A percentile compares a stretch with the other conserved stretches of the same genome.
phyloP scores from a whole-genome alignment of 2,888 invertebrate genomes.

The Muschampia plurimacula region DNA sequence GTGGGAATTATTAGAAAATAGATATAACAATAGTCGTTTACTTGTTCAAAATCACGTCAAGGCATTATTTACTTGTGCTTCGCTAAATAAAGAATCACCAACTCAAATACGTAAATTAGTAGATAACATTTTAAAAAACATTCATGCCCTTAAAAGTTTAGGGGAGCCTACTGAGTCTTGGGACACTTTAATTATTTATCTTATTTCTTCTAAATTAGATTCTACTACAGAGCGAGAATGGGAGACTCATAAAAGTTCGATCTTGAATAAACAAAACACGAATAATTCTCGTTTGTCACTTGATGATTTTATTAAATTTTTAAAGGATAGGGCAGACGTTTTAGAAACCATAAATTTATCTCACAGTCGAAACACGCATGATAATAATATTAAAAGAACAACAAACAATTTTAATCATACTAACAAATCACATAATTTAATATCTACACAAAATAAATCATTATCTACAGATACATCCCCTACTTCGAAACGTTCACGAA shows the following conservation, averaged over 20 bases:
- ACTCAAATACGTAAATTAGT: conserved; percentile 42
- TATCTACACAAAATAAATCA: conserved; percentile 38
- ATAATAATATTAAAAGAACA: not conserved
- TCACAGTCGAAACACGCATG: conserved; percentile 7
- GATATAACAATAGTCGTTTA: conserved; percentile 41
- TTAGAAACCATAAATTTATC: conserved; percentile 44
- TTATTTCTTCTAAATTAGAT: conserved; percentile 46
- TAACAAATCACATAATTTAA: conserved; percentile 36
- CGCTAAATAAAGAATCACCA: conserved; percentile 43
- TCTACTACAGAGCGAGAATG: conserved; percentile 46
- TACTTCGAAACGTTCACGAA: conserved; percentile 36
- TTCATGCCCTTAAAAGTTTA: conserved; percentile 41
- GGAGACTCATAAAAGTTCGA: conserved; percentile 41
- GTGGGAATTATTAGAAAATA: conserved; percentile 43
- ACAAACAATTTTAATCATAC: conserved; percentile 15
- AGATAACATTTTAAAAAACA: conserved; percentile 42
- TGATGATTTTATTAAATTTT: conserved; percentile 43
- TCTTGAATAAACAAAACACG: conserved; percentile 17
- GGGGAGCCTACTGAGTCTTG: conserved; percentile 44
- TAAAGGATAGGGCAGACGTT: conserved; percentile 45
- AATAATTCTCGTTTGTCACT: conserved; percentile 20
- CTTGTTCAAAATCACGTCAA: conserved; percentile 40
- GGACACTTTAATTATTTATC: conserved; percentile 46
- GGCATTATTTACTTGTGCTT: conserved; percentile 40
- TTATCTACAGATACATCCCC: not conserved